These are phyloP conservation scores for Palaemon carinicauda DNA, from an alignment of 1,140 invertebrate genomes.

Conservation along the genomic window DNA sequence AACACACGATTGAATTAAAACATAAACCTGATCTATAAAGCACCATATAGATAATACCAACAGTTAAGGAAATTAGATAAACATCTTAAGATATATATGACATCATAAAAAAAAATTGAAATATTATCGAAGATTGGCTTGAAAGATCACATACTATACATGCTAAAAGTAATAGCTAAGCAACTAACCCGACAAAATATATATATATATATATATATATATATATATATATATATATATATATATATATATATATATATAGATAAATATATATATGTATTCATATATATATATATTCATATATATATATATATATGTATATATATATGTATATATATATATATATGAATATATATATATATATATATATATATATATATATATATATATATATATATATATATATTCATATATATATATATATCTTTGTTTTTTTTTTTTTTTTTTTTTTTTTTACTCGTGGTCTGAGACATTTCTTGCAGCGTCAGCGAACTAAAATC, in stretches of 20 bases:
- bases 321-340: conserved; percentile 7
- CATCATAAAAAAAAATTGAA: no score
- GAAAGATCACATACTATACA: no score
- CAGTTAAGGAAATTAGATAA: no score
- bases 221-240: conserved; percentile 8
- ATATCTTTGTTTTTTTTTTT: background rate
- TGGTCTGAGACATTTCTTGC: no score
- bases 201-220: background rate
- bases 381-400: background rate
- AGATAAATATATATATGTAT: background rate
- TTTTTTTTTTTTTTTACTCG: no score
- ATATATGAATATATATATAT: background rate
- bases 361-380: background rate
- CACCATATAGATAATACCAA: no score
- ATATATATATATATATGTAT: background rate
- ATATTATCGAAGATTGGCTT: no score
- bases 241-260: background rate
- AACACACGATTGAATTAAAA: no score
- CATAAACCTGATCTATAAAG: no score
- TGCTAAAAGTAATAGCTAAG: no score
- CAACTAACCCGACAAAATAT: background rate
- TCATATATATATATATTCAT: background rate
- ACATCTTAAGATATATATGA: no score
- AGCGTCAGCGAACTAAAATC: no score
- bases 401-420: background rate